Conservation (phyloP, 2,888 invertebrate genomes). For the Cacoxenus indagator region DNA sequence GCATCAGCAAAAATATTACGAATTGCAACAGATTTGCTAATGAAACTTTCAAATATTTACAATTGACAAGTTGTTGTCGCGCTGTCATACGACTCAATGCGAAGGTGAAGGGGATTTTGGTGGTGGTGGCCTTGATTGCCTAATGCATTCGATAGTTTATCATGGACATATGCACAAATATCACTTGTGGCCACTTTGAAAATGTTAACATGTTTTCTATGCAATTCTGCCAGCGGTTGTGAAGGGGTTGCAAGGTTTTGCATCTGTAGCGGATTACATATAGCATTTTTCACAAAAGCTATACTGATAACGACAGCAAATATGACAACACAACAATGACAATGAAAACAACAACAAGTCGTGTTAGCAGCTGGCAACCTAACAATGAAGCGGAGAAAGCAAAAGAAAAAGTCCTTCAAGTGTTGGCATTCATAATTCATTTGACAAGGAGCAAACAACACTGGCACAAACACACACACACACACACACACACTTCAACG, state of each 20-base stretch:
- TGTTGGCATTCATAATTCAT: slow-evolving; percentile 45
- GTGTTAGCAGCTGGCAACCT: not conserved
- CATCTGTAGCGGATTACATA: not conserved
- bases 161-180: not conserved
- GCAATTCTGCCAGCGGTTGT: not conserved
- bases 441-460: slow-evolving; percentile 41
- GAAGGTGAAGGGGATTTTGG: not conserved
- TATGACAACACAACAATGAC: not conserved
- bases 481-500: not conserved
- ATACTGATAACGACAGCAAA: not conserved
- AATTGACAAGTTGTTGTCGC: not conserved
- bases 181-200: not conserved
- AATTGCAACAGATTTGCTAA: not conserved
- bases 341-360: not conserved
- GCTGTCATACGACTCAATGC: too few relatives aligned
- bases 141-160: not conserved
- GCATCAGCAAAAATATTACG: not conserved
- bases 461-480: slow-evolving; percentile 20
- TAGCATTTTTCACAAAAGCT: not conserved
- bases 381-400: not conserved
- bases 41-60: slow-evolving; percentile 1
- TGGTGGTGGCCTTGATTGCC: not conserved
- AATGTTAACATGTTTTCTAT: not conserved
- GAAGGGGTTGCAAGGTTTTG: not conserved
- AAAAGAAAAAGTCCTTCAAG: slow-evolving; percentile 31